Base-by-base conservation (phyloP, 2,888 invertebrate species). In the Drosophila algonquin region DNA sequence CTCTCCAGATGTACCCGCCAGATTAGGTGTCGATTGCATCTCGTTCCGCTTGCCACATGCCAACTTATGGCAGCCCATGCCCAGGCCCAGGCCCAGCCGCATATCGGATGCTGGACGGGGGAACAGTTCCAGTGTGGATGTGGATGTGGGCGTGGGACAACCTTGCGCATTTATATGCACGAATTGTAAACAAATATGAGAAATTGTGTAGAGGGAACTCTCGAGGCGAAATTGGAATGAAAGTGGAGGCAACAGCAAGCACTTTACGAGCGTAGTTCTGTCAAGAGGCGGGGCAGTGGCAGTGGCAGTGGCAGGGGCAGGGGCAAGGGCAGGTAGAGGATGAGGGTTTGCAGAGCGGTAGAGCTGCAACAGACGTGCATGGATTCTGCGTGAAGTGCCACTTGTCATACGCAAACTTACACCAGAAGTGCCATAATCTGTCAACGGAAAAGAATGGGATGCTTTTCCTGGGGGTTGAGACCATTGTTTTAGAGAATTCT, bases 11-110 rank as follows among this genome's bases (percentile, higher is more conserved):
- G 80, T 71, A 65, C 59, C 45, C 71, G 54, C 50, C 54, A 72
- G 74, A 81, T 81, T 77, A 76, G 80, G 87, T 83, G 83, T 76
- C 87, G 84, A 87, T 84, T 81, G 74, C 84, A 83, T 70, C 79
- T 68, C 55, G 67, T 75, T 72, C 73, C 73, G 76, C 63, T 61
- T 63, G 53, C 67, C 69, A 78, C 71, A 80, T 78, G 80, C 79
- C 77, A 86, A 70, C 79, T 79, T 79, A 67, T 73, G 85, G 63
- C 68, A 58, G 62, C 9, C 47, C 61, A n/a, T n/a, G n/a, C n/a
- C n/a, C n/a, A 61, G 55, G 62, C 9, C 47, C 61, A 61, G 55
- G 62, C 9, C 47, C 61, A 58, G 58, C 46, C 32, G 32, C 32
- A 52, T 35, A 60, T 21, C 16, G 46, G 50, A n/a, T 59, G 18